These are phyloP conservation scores for Lontra canadensis DNA, from an alignment of 2,113 vertebrate species.

Conservation along the genomic window DNA sequence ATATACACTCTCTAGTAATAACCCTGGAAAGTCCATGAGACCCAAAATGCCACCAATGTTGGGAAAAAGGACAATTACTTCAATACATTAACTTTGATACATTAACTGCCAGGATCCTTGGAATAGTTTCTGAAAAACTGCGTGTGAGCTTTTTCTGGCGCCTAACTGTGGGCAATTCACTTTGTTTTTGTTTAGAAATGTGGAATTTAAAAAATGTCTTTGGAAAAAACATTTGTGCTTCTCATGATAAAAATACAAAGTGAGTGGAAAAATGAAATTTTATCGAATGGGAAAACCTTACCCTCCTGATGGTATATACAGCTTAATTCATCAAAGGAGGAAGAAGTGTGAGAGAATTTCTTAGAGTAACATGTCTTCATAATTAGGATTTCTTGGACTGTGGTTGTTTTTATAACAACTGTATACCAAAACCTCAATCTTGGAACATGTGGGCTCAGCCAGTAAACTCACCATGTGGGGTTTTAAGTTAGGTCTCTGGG, in stretches of 20 bases:
- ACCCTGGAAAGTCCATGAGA: not conserved
- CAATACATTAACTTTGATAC: not conserved
- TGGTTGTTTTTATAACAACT: not conserved
- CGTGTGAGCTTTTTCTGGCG: not conserved
- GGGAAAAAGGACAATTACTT: not conserved
- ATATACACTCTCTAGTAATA: slow-evolving; percentile 4
- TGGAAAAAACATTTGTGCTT: not conserved
- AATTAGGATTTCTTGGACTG: slow-evolving; percentile 4
- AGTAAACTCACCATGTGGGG: not conserved
- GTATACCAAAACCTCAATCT: not conserved
- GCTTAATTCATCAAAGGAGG: not conserved
- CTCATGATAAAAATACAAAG: not conserved
- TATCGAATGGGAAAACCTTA: not conserved
- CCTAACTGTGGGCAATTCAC: not conserved
- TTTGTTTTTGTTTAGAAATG: slow-evolving; percentile 48
- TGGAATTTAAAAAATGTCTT: not conserved
- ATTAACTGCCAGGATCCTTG: not conserved
- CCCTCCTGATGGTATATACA: not conserved
- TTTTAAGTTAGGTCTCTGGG: not conserved
- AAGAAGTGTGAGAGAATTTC: not conserved
- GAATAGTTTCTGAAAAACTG: slow-evolving; percentile 2
- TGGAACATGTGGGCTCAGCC: not conserved
- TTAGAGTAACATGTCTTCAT: not conserved
- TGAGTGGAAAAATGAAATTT: not conserved
- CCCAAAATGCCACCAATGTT: not conserved